Base-by-base conservation (phyloP, 2,888 invertebrate genomes). In the Sphecodes monilicornis region DNA sequence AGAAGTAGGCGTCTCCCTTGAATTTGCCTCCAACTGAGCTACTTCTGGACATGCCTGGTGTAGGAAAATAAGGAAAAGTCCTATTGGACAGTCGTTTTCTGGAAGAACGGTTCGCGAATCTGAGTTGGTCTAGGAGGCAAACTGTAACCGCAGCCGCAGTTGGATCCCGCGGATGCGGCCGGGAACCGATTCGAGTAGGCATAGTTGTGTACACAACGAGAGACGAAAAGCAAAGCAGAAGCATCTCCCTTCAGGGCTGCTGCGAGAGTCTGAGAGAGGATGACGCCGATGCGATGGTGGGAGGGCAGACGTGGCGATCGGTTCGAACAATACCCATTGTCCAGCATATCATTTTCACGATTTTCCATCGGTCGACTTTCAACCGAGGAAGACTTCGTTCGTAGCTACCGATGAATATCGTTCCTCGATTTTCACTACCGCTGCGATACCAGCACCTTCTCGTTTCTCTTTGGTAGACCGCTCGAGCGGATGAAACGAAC, bases 341-440 rank as follows among this genome's bases (percentile, higher is more conserved):
- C 93, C 93, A 87, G 93, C 92, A 93, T 93, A 93, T 93, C 92
- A 93, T 93, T 93, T 93, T 92, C 93, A 91, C 92, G 85, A 92
- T 93, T 93, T 93, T 91, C 93, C 92, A 91, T 88, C 88, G 87
- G 79, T 85, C 85, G 87, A 87, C 85, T 87, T 79, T 82, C 86
- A 79, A 87, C 87, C 87, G 86, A 79, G 74, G 85, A 87, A 86
- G 83, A 86, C 86, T 86, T 83, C 83, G 80, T 86, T 86, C 86
- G 79, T 60, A 86, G 79, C 86, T 76, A 83, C 82, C 76, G 82
- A 86, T 86, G 86, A 86, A 86, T 86, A 86, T 83, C 79, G 86
- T 86, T 86, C 86, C 85, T 78, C 81, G 82, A 86, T 85, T 82
- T 85, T 85, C 85, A 74, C 85, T 85, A 84, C 85, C 74, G 76